Evolutionary conservation across 2,888 invertebrate species (phyloP).

Genomic region (Chrysolina haemoptera): DNA sequence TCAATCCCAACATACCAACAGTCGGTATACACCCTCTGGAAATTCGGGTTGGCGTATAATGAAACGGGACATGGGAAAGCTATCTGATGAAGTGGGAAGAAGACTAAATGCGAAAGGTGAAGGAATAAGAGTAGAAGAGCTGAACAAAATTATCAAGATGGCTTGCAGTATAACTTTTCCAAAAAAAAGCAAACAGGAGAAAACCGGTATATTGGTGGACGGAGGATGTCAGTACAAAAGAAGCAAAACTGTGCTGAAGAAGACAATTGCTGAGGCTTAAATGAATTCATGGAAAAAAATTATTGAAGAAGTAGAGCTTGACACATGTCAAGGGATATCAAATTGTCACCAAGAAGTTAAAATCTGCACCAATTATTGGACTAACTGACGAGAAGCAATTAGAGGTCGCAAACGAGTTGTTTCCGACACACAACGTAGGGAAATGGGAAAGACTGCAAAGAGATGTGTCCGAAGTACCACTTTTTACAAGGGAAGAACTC

Average conservation of each 20-base stretch:
- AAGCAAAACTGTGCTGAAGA: conserved; percentile 5
- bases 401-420: conserved; percentile 21
- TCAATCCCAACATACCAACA: background rate
- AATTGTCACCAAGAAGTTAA: conserved; percentile 14
- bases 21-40: background rate
- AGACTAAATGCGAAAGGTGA: background rate
- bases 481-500: conserved; percentile 40
- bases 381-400: conserved; percentile 20
- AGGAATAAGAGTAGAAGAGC: too few species aligned
- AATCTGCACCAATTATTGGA: background rate
- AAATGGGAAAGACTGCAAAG: conserved; percentile 32
- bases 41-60: background rate
- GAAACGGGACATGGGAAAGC: conserved; percentile 7
- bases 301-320: conserved; percentile 36
- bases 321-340: conserved; percentile 24
- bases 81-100: background rate
- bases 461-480: too few species aligned
- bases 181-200: background rate
- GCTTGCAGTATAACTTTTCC: background rate
- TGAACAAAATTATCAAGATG: background rate
- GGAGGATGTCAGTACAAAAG: background rate
- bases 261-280: conserved; percentile 19
- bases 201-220: background rate
- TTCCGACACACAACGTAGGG: conserved; percentile 23
- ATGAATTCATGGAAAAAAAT: conserved; percentile 33